Evolutionary conservation across 1,140 invertebrate species (phyloP), one percentile per base, ranked within the genome.

Genomic region (Ceratitis capitata): DNA sequence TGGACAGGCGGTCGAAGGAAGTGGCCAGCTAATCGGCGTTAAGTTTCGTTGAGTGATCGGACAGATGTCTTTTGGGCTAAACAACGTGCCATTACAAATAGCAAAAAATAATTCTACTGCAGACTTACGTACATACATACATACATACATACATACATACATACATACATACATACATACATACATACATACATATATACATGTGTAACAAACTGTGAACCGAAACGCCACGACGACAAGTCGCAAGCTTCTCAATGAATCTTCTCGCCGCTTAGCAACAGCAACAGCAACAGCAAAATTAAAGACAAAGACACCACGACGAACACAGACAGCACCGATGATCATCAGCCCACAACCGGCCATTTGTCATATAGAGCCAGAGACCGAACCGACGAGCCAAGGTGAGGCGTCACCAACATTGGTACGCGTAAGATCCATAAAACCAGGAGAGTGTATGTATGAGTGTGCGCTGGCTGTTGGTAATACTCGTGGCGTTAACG

Each of bases 51-150:
- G 69, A 78, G 23, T 47, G 39, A 78, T 78, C 69, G 39, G 69
- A 47, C 69, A 78, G 69, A 78, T 78, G 39, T 78, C 69, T 78
- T 61, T 6, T 74, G 69, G 39, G 35, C 69, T 78, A 47, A 78
- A 6, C 69, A 78, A 78, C 69, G 69, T 78, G 69, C 12, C 69
- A 26, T 61, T 61, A n/a, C n/a, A n/a, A n/a, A n/a, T n/a, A n/a
- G n/a, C n/a, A n/a, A n/a, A n/a, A n/a, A n/a, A n/a, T n/a, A n/a
- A n/a, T n/a, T n/a, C n/a, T n/a, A n/a, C n/a, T n/a, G n/a, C n/a
- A n/a, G n/a, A n/a, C n/a, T n/a, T n/a, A n/a, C n/a, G n/a, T n/a
- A n/a, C n/a, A n/a, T n/a, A n/a, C n/a, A n/a, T n/a, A n/a, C n/a
- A n/a, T n/a, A n/a, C n/a, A n/a, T n/a, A n/a, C n/a, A n/a, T n/a